Conservation (phyloP, 2,113 vertebrate genomes). For the Diphyllodes magnificus region DNA sequence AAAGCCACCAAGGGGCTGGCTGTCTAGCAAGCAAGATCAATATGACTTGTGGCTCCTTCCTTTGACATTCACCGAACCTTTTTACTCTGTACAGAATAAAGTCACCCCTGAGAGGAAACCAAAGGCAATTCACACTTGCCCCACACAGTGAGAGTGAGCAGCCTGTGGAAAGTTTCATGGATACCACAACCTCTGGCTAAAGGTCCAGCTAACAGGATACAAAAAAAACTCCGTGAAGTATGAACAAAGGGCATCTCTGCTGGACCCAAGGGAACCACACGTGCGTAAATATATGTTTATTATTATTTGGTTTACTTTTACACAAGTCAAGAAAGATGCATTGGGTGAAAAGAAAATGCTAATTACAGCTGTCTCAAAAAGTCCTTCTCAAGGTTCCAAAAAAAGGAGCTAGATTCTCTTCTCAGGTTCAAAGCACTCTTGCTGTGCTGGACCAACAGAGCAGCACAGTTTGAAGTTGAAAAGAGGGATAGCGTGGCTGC, state of each 20-base stretch:
- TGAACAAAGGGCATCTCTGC: slow-evolving; percentile 17
- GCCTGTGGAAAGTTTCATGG: slow-evolving; percentile 37
- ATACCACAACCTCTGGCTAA: slow-evolving; percentile 12
- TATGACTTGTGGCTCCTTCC: neutral
- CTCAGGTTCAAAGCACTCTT: slow-evolving; percentile 68
- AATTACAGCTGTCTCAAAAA: slow-evolving; percentile 66
- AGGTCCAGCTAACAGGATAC: slow-evolving; percentile 29
- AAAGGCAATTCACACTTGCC: neutral
- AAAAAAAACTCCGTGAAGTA: neutral
- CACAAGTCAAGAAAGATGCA: slow-evolving; percentile 39
- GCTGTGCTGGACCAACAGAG: slow-evolving; percentile 56
- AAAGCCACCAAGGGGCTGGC: neutral
- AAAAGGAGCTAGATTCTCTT: slow-evolving; percentile 64
- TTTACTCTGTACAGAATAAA: neutral
- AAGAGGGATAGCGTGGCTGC: slow-evolving; percentile 55
- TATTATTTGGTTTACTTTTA: neutral
- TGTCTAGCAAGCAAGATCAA: neutral
- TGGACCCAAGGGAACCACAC: slow-evolving; percentile 14
- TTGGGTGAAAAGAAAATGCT: slow-evolving; percentile 45
- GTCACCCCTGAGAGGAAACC: slow-evolving; percentile 18
- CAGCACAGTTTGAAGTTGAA: slow-evolving; percentile 71
- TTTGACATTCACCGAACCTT: neutral
- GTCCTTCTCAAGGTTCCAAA: slow-evolving; percentile 37
- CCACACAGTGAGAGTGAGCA: slow-evolving; percentile 27
- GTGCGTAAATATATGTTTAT: neutral